Evolutionary conservation across 2,888 invertebrate genomes (phyloP), one percentile per base, ranked within the genome.

Genomic region (Parnassius smintheus): DNA sequence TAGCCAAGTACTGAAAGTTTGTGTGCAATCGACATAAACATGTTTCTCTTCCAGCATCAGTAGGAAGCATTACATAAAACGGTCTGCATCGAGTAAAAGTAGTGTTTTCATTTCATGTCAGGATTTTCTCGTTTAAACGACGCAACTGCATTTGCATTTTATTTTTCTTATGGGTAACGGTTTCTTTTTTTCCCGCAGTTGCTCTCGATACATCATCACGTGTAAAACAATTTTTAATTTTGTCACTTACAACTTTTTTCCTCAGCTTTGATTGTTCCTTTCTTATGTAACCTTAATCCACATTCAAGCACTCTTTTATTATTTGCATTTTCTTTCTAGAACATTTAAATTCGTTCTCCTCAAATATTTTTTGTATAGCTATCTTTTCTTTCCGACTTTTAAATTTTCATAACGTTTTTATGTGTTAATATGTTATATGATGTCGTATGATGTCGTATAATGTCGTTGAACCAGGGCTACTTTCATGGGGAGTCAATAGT

Each of bases 301-400:
- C 35, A 53, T 13, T 25, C 13, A 53, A 25, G 22, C 53, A 53
- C 22, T 53, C 53, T 53, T 18, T 25, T 7, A 42, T 53, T 9
- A 53, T 25, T 53, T 53, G 53, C 22, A 10, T 53, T 41, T 56
- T 56, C 45, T 56, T 12, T 22, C 18, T 56, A 53, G 53, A 53
- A 11, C 53, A 9, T 18, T 53, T 22, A 53, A 53, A 41, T n/a
- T 9, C 42, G 1, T 49, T 49, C 49, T 49, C 49, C 18, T 49
- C 49, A 49, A 49, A 49, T 49, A 49, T 64, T 59, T 66, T n/a
- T 22, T 25, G 25, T 61, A 64, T 18, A 54, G 45, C 61, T 25
- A 42, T 53, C 25, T 25, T 25, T 25, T 25, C 25, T 25, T 25
- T 25, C 25, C 25, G 25, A 25, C 1, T 25, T 25, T 25, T 25